A percentile compares a stretch with the other conserved stretches of the same genome.
These are phyloP conservation scores for Amphiprion percula DNA, from an alignment of 2,113 vertebrate genomes.

Conservation along the genomic window DNA sequence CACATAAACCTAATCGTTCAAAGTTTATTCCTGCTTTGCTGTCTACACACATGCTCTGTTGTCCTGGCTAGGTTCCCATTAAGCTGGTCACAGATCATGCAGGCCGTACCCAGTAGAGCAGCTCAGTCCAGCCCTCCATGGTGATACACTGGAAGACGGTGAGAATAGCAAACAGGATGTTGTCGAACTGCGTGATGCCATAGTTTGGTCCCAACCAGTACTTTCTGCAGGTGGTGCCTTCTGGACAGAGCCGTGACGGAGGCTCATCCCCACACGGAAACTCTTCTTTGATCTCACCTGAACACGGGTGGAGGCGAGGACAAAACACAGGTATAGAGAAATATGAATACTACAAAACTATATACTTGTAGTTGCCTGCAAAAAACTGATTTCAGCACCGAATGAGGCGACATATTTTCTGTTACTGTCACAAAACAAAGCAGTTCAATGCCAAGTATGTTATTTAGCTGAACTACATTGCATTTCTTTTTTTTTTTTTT, in stretches of 20 bases:
- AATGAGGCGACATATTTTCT: neutral
- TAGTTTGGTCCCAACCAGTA: conserved; percentile 96
- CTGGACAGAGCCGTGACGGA: conserved; percentile 90
- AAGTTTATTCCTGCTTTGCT: too few relatives aligned
- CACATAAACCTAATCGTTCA: too few relatives aligned
- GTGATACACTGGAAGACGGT: conserved; percentile 98
- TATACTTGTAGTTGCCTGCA: neutral
- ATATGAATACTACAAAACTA: too few relatives aligned
- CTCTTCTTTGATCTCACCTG: conserved; percentile 91
- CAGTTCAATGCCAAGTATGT: neutral
- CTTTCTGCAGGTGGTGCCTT: conserved; percentile 87
- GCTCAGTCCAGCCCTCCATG: conserved; percentile 97
- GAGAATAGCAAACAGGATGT: conserved; percentile 95
- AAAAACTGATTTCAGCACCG: neutral
- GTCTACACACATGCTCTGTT: too few relatives aligned
- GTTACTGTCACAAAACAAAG: neutral
- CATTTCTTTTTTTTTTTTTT: too few relatives aligned
- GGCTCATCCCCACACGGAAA: conserved; percentile 90
- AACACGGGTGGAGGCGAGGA: conserved; percentile 7
- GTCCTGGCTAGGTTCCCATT: neutral
- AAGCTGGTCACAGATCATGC: neutral
- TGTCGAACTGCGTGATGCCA: conserved; percentile 96
- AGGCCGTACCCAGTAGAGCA: conserved; percentile 89
- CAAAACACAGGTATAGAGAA: neutral
- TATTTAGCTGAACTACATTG: neutral